phyloP scores from a whole-genome alignment of 1,140 invertebrate genomes.

The Ceratina calcarata region DNA sequence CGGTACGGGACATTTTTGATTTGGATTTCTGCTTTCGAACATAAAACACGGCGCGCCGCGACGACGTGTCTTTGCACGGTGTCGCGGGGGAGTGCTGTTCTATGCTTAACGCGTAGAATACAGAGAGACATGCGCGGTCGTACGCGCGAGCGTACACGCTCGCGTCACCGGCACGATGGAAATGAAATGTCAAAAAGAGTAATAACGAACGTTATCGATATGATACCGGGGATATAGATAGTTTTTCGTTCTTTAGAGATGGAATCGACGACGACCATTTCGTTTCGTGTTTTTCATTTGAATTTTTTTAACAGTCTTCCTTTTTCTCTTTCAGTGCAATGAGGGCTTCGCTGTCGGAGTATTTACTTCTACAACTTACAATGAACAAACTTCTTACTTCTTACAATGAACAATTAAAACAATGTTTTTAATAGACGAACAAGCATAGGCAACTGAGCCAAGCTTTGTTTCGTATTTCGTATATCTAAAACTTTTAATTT shows the following conservation, averaged over 20 bases:
- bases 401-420: too few species aligned
- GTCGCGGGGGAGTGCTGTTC: not conserved
- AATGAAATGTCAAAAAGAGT: slow-evolving; percentile 54
- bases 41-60: not conserved
- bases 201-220: slow-evolving; percentile 50
- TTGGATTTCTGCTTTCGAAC: not conserved
- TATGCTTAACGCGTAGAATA: slow-evolving; percentile 28
- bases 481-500: too few species aligned
- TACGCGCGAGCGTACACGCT: not conserved
- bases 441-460: too few species aligned
- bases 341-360: too few species aligned
- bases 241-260: slow-evolving; percentile 45
- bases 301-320: not conserved
- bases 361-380: too few species aligned
- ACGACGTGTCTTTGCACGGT: slow-evolving; percentile 23
- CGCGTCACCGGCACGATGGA: slow-evolving; percentile 10
- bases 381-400: too few species aligned
- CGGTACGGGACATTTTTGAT: slow-evolving; percentile 29
- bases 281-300: slow-evolving; percentile 2
- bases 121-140: not conserved
- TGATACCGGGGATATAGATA: slow-evolving; percentile 42
- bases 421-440: too few species aligned
- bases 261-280: slow-evolving; percentile 38
- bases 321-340: not conserved
- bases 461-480: too few species aligned